Base-by-base conservation (phyloP, 2,797 vertebrate genomes). In the Botia kubotai region DNA sequence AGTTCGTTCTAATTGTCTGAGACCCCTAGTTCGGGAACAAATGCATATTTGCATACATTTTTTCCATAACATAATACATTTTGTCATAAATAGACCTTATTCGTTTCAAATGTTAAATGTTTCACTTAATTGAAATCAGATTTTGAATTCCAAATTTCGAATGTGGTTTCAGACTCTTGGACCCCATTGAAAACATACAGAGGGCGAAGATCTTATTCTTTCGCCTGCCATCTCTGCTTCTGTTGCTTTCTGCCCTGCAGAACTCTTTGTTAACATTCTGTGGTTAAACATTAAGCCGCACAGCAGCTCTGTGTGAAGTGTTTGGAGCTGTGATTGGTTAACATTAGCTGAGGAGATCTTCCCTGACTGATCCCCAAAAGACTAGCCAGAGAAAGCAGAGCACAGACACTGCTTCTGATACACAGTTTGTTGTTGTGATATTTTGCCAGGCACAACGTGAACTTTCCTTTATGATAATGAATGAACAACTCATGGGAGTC, bases 261-360 rank as follows among this genome's bases (percentile, higher is more conserved):
- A 23, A 77, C 79, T 81, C 85, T 87, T 86, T 87, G 86, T 80
- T 91, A 84, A 87, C 84, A 86, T 90, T 86, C 83, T 85, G 82
- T 75, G n/a, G 77, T 75, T 82, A 87, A 87, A 85, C 85, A 70
- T 63, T 70, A 33, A 82, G 83, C 48, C 70, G 84, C 83, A 21
- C 0, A 29, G 69, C 82, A 81, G 79, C 71, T 85, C 63, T 88
- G 79, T 88, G 87, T 76, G 86, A 72, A 90, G 87, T 85, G 60
- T 88, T 82, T 53, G 7, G 26, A 90, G 87, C 80, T 87, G 83
- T 87, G 87, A 52, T 89, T 89, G 83, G 87, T 90, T 88, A 90
- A 90, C 79, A 82, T 84, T 88, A 87, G 83, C 78, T 90, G 89
- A 87, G 81, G 88, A 90, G 84, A 57, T 17, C 29, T 13, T 75